Conservation (phyloP, 1,140 invertebrate species). For the Cryptotermes secundus region DNA sequence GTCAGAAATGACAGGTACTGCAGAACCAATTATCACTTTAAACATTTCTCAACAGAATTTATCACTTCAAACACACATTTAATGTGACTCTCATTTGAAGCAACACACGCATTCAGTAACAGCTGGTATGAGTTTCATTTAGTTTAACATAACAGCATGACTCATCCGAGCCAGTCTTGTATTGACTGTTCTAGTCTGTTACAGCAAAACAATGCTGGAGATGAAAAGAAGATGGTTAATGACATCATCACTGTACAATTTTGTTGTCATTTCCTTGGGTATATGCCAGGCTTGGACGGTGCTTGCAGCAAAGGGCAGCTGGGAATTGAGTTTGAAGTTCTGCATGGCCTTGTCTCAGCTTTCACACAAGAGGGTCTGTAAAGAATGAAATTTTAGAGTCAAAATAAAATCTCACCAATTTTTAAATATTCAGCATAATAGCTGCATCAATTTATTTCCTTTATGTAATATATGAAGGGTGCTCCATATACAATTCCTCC, state of each 20-base stretch:
- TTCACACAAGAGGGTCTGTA: not conserved
- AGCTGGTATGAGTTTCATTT: not conserved
- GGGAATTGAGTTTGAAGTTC: not conserved
- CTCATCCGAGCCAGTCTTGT: not conserved
- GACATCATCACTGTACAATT: not conserved
- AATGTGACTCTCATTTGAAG: not conserved
- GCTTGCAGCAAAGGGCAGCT: not conserved
- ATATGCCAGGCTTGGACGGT: conserved; percentile 6
- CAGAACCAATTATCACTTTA: not conserved
- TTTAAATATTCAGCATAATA: not conserved
- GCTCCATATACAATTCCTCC: too few relatives aligned
- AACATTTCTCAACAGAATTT: too few relatives aligned
- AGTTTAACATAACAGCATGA: not conserved
- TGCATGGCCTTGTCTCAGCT: not conserved
- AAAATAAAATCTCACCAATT: not conserved
- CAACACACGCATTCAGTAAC: not conserved
- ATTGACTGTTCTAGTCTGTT: not conserved
- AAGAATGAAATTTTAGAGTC: not conserved
- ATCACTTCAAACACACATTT: not conserved
- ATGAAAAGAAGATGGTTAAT: not conserved
- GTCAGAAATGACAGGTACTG: not conserved
- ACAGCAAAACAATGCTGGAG: not conserved
- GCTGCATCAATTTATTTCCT: too few relatives aligned
- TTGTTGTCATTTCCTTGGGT: not conserved
- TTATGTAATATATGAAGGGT: too few relatives aligned